Conservation (phyloP, 2,113 vertebrate species). For the Xyrauchen texanus region DNA sequence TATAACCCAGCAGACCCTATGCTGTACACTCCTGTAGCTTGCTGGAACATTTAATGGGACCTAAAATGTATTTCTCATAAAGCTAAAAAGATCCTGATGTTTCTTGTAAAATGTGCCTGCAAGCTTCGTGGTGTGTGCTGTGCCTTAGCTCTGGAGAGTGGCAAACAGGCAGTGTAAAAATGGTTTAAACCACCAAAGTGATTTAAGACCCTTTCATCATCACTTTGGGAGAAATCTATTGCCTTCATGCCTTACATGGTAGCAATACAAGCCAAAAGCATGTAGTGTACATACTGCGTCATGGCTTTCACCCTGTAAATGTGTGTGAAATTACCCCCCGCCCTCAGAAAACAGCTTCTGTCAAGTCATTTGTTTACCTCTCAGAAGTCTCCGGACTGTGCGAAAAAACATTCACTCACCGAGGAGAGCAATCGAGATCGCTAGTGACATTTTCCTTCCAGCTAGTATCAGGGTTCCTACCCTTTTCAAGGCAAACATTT, state of each 20-base stretch:
- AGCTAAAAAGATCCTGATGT: conserved; percentile 66
- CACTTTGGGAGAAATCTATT: conserved; percentile 56
- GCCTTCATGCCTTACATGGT: conserved; percentile 71
- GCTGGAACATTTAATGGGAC: conserved; percentile 67
- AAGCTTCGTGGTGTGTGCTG: conserved; percentile 7
- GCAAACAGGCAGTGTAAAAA: neutral
- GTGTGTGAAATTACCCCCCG: neutral
- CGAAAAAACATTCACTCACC: conserved; percentile 12
- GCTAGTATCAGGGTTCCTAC: too few species aligned
- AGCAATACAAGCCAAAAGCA: conserved; percentile 61
- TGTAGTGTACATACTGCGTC: conserved; percentile 59
- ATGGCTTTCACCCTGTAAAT: neutral
- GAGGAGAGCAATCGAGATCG: conserved; percentile 5
- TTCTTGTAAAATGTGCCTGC: conserved; percentile 59
- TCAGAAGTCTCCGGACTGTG: conserved; percentile 53
- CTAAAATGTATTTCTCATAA: conserved; percentile 70
- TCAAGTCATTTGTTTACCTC: conserved; percentile 49
- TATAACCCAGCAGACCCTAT: conserved; percentile 51
- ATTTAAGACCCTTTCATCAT: conserved; percentile 66
- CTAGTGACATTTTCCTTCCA: too few species aligned
- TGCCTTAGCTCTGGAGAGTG: too few species aligned
- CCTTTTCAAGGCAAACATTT: too few species aligned
- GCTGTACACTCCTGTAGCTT: conserved; percentile 47
- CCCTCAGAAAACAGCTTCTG: conserved; percentile 10
- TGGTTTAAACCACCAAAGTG: conserved; percentile 53